Conservation (phyloP, 2,113 vertebrate species). For the Nesoenas mayeri region DNA sequence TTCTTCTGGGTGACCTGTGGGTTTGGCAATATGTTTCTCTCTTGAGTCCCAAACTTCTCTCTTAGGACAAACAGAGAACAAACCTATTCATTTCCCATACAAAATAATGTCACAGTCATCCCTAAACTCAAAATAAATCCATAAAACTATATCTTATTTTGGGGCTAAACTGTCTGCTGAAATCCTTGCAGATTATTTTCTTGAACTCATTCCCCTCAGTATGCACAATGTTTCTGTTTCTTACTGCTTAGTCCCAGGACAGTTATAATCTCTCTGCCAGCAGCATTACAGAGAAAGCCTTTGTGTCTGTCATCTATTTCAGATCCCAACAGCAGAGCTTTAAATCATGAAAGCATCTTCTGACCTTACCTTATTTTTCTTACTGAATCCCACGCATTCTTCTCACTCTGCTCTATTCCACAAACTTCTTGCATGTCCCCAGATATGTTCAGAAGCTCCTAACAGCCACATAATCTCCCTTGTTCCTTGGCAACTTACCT, state of each 20-base stretch:
- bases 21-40: neutral
- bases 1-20: neutral
- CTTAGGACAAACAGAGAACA: neutral
- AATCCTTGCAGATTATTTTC: neutral
- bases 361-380: neutral
- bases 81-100: neutral
- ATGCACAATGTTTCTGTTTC: neutral
- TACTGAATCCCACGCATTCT: neutral
- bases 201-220: slow-evolving; percentile 17
- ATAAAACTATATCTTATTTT: neutral
- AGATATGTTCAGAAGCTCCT: neutral
- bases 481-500: neutral
- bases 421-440: neutral
- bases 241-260: neutral
- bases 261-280: neutral
- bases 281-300: neutral
- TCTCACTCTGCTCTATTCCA: neutral
- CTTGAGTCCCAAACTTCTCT: neutral
- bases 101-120: neutral
- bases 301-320: neutral
- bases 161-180: neutral
- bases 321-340: neutral
- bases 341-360: neutral
- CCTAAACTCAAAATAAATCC: neutral
- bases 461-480: neutral